Conservation (phyloP, 1,140 invertebrate genomes). For the Marisa cornuarietis region DNA sequence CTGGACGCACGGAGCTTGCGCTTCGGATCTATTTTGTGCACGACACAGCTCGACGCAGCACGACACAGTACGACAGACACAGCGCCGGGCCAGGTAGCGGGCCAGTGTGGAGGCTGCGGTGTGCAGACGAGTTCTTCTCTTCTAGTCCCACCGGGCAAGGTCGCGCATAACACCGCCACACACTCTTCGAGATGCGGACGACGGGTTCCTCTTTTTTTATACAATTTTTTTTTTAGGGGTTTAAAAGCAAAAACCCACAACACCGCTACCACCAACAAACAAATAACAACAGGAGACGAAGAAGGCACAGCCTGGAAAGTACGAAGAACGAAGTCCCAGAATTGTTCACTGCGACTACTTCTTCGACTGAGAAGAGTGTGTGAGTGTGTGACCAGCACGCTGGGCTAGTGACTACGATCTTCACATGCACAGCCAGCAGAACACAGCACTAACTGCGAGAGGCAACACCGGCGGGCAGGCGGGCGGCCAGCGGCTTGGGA, state of each 20-base stretch:
- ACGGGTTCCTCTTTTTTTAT: neutral
- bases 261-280: too few relatives aligned
- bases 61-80: neutral
- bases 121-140: neutral
- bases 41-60: neutral
- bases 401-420: neutral
- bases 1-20: constrained; percentile 5
- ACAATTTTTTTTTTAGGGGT: too few relatives aligned
- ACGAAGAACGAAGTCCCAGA: too few relatives aligned
- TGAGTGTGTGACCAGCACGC: too few relatives aligned
- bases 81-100: neutral
- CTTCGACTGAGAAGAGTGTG: too few relatives aligned
- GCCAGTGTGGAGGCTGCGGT: neutral
- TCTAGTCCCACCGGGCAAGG: neutral
- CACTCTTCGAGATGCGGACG: neutral
- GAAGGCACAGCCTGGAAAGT: too few relatives aligned
- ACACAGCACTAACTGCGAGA: neutral
- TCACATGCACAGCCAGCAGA: neutral
- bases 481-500: neutral
- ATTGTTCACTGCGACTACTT: too few relatives aligned
- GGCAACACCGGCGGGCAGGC: neutral
- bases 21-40: constrained; percentile 13
- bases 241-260: too few relatives aligned
- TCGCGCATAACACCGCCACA: neutral
- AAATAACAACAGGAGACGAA: too few relatives aligned